phyloP scores from a whole-genome alignment of 2,888 invertebrate species.

The Stramonita haemastoma region DNA sequence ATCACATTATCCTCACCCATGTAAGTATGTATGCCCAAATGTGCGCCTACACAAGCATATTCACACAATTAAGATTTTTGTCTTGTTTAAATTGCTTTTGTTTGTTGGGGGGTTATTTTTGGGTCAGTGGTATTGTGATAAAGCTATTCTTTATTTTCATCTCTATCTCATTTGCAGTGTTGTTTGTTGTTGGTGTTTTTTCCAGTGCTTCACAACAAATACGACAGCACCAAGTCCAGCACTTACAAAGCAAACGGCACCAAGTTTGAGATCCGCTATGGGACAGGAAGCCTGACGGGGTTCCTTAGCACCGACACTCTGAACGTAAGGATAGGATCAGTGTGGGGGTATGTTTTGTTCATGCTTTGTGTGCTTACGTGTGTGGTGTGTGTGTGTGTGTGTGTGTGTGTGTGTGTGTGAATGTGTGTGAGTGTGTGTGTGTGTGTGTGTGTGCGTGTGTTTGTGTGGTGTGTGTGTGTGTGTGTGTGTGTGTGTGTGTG shows the following conservation, averaged over 20 bases:
- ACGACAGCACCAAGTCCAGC: slow-evolving; percentile 90
- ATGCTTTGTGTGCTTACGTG: background rate
- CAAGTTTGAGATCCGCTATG: slow-evolving; percentile 94
- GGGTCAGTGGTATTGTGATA: too few species aligned
- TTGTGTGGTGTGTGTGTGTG: background rate
- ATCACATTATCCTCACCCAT: too few species aligned
- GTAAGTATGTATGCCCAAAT: too few species aligned
- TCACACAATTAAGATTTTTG: too few species aligned
- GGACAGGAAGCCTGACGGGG: slow-evolving; percentile 96
- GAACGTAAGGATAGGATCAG: slow-evolving; percentile 81
- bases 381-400: background rate
- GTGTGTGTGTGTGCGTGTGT: background rate
- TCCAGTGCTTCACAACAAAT: slow-evolving; percentile 95
- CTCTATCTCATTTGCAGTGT: background rate
- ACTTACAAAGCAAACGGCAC: slow-evolving; percentile 94
- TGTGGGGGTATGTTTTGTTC: background rate
- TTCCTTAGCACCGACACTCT: slow-evolving; percentile 94
- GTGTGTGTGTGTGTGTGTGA: background rate
- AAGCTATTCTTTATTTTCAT: background rate
- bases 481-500: background rate
- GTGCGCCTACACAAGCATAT: too few species aligned
- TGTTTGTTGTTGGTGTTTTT: slow-evolving; percentile 64
- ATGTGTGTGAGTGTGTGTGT: background rate
- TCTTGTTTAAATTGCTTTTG: too few species aligned
- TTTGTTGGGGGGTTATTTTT: too few species aligned